A percentile compares a stretch with the other conserved stretches of the same genome.
Evolutionary conservation across 2,888 invertebrate species (phyloP).

Genomic region (Trichogramma evanescens): DNA sequence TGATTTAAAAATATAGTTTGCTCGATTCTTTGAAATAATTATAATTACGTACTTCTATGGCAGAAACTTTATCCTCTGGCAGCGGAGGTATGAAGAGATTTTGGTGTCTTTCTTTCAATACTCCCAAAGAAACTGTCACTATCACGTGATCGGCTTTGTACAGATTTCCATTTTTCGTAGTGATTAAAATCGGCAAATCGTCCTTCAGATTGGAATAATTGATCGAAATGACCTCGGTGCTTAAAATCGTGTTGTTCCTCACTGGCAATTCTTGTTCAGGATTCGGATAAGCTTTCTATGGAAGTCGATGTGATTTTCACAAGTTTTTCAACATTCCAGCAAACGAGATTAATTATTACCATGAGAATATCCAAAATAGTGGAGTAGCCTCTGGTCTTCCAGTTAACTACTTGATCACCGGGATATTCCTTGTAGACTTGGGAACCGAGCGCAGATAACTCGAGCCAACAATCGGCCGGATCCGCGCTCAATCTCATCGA

Average conservation of each 20-base stretch:
- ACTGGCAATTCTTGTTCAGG: conserved; percentile 34
- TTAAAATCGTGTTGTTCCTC: conserved; percentile 32
- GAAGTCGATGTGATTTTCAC: conserved; percentile 51
- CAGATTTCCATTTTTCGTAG: conserved; percentile 48
- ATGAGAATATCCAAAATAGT: conserved; percentile 37
- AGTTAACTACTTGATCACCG: conserved; percentile 28
- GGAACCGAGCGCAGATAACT: not conserved
- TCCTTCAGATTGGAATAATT: conserved; percentile 26
- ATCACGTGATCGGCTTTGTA: conserved; percentile 60
- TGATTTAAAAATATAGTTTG: not conserved
- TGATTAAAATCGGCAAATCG: conserved; percentile 35
- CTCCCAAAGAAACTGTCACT: conserved; percentile 64
- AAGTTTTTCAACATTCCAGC: conserved; percentile 61
- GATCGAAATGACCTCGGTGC: conserved; percentile 33
- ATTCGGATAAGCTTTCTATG: conserved; percentile 37
- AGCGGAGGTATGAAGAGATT: conserved; percentile 54
- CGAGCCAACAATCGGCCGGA: conserved; percentile 20
- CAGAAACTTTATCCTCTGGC: conserved; percentile 50
- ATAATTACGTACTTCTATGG: conserved; percentile 46
- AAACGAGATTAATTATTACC: conserved; percentile 22
- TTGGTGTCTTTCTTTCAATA: conserved; percentile 55
- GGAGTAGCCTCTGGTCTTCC: conserved; percentile 34
- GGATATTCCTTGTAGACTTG: not conserved
- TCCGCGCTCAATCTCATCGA: conserved; percentile 13
- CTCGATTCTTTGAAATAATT: not conserved